A percentile compares a stretch with the other conserved stretches of the same genome.
Evolutionary conservation across 2,113 vertebrate genomes (phyloP).

Genomic region (Takifugu bimaculatus): DNA sequence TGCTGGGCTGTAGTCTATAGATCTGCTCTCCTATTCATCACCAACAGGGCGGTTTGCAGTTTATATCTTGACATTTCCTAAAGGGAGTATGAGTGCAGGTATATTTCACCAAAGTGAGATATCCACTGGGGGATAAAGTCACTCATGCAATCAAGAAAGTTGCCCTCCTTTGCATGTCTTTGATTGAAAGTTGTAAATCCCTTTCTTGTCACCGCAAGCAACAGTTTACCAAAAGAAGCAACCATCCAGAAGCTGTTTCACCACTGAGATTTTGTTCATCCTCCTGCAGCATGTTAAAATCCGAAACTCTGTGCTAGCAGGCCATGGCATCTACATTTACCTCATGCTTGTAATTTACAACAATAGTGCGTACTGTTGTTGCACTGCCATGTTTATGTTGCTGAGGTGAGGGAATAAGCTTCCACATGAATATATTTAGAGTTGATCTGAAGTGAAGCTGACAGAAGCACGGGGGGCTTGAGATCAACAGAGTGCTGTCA

Average conservation of each 20-base stretch:
- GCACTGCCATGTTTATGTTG: too few relatives aligned
- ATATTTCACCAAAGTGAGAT: conserved; percentile 10
- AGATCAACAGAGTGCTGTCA: too few relatives aligned
- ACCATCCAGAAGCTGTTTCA: conserved; percentile 14
- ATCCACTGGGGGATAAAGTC: conserved; percentile 15
- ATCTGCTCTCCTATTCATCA: conserved; percentile 50
- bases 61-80: conserved; percentile 47
- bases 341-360: too few relatives aligned
- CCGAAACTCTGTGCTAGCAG: too few relatives aligned
- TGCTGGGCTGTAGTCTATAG: conserved; percentile 29
- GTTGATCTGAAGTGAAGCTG: not conserved
- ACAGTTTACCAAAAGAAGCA: conserved; percentile 50
- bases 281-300: too few relatives aligned
- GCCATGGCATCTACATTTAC: too few relatives aligned
- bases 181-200: conserved; percentile 45
- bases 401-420: too few relatives aligned
- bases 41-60: conserved; percentile 31
- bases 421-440: too few relatives aligned
- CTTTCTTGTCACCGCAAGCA: conserved; percentile 44
- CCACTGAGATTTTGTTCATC: conserved; percentile 18
- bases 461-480: not conserved
- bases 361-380: too few relatives aligned
- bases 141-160: conserved; percentile 36
- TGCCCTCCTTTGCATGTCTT: conserved; percentile 21
- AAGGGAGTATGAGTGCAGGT: conserved; percentile 24